Evolutionary conservation across 2,113 vertebrate species (phyloP).

Genomic region (Melospiza georgiana): DNA sequence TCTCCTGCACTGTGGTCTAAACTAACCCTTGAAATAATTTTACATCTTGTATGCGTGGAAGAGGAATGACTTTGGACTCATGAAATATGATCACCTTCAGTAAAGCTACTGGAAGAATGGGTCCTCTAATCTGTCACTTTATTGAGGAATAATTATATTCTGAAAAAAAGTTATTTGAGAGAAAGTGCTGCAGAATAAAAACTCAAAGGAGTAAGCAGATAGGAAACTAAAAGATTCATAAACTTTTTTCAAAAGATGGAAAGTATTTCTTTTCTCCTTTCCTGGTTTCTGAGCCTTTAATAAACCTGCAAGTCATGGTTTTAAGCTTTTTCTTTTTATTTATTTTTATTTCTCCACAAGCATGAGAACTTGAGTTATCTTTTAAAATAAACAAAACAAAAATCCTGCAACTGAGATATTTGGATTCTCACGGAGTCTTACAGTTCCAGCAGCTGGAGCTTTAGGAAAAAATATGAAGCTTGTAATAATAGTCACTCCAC

Average conservation of each 20-base stretch:
- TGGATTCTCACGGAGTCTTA: background rate
- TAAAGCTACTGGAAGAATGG: background rate
- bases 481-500: background rate
- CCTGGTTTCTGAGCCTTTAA: background rate
- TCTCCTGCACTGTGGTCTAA: background rate
- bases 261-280: background rate
- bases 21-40: background rate
- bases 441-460: constrained; percentile 1
- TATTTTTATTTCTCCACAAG: background rate
- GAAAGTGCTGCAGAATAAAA: background rate
- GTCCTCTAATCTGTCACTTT: background rate
- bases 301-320: background rate
- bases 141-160: background rate
- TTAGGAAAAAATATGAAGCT: background rate
- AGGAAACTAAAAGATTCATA: background rate
- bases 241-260: background rate
- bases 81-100: background rate
- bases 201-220: background rate
- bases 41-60: background rate
- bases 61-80: background rate
- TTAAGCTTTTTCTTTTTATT: background rate
- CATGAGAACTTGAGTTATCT: constrained; percentile 26
- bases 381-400: constrained; percentile 35
- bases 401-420: background rate
- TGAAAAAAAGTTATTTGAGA: background rate